Conservation (phyloP, 2,113 vertebrate species). For the Chlorodrepanis virens region DNA sequence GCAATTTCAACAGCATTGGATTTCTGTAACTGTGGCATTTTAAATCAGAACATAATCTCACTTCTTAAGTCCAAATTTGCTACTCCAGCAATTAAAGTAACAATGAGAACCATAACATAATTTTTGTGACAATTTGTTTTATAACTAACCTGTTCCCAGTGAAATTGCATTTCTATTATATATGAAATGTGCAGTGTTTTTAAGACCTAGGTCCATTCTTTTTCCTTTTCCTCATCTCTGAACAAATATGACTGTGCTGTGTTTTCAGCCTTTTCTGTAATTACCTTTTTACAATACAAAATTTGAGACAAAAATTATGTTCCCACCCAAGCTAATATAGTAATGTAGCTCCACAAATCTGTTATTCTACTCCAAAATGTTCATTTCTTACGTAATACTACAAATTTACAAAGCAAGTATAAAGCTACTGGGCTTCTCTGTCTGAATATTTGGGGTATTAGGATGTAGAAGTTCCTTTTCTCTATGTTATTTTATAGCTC, state of each 20-base stretch:
- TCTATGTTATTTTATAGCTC: not conserved
- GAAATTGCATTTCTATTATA: not conserved
- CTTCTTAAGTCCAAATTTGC: not conserved
- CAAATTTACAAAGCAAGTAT: not conserved
- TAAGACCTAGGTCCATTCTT: not conserved
- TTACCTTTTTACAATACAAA: not conserved
- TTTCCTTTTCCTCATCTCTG: not conserved
- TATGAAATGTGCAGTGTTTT: not conserved
- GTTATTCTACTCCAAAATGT: not conserved
- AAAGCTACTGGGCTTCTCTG: not conserved
- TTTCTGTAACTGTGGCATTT: not conserved
- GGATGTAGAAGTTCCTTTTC: not conserved
- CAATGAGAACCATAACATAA: not conserved
- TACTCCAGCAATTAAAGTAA: not conserved
- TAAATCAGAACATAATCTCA: not conserved
- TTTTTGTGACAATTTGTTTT: not conserved
- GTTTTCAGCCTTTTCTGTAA: not conserved
- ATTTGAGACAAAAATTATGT: not conserved
- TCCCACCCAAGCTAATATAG: not conserved
- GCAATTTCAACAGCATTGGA: not conserved
- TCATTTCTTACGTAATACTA: not conserved
- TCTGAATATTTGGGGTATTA: not conserved
- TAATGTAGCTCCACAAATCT: not conserved
- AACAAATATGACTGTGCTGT: not conserved
- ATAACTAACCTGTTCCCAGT: not conserved